These are phyloP conservation scores for Peromyscus eremicus DNA, from an alignment of 2,797 vertebrate genomes.

Conservation along the genomic window DNA sequence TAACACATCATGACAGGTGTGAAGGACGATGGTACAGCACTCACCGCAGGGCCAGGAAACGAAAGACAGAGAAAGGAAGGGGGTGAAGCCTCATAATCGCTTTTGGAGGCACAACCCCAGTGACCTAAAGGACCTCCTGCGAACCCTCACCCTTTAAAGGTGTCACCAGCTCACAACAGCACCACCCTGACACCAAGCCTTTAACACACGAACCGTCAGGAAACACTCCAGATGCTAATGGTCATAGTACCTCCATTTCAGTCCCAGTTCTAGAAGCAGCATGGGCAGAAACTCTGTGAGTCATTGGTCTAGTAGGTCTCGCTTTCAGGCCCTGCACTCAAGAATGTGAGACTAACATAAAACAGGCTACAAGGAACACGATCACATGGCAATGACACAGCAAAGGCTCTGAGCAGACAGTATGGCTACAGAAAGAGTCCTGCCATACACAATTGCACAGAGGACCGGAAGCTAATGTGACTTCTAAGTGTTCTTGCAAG, in stretches of 20 bases:
- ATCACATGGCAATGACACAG: not conserved
- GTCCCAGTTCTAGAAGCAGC: not conserved
- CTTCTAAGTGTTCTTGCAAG: not conserved
- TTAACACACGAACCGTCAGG: not conserved
- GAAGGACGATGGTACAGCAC: not conserved
- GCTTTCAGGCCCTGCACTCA: not conserved
- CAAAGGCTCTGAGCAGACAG: not conserved
- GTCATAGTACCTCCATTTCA: not conserved
- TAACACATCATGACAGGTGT: not conserved
- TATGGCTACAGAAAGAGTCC: not conserved
- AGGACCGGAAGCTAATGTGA: not conserved
- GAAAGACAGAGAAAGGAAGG: not conserved
- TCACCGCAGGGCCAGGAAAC: not conserved
- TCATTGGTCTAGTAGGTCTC: not conserved
- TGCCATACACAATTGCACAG: not conserved
- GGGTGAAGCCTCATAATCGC: not conserved
- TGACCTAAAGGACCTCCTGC: not conserved
- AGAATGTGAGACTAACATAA: not conserved
- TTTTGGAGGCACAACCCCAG: not conserved
- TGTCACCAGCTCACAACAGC: not conserved
- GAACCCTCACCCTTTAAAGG: not conserved
- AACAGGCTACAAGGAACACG: not conserved
- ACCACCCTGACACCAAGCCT: not conserved
- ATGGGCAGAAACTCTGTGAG: not conserved
- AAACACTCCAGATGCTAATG: no score